Conservation (phyloP, 1,140 invertebrate genomes). For the Helicoverpa zea region DNA sequence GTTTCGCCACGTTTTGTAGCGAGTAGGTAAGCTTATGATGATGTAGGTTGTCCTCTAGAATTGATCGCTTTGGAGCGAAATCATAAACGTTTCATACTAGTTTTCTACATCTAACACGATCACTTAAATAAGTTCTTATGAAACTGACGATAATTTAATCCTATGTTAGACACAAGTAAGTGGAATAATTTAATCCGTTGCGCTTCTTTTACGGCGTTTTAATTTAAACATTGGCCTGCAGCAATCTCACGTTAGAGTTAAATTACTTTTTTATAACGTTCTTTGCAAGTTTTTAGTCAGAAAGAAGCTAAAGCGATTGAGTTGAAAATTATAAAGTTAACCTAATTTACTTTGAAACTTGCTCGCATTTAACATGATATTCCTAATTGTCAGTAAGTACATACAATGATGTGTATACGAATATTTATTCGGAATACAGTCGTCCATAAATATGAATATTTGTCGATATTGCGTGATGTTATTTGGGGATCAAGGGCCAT, state of each 20-base stretch:
- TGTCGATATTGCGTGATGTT: slow-evolving; percentile 12
- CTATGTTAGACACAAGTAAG: slow-evolving; percentile 9
- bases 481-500: neutral
- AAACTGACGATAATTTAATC: neutral
- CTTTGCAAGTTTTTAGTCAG: neutral
- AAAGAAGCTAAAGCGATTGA: neutral
- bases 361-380: neutral
- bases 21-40: too few relatives aligned
- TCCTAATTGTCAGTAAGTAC: neutral
- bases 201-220: slow-evolving; percentile 5
- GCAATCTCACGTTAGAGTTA: neutral
- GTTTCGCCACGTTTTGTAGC: too few relatives aligned
- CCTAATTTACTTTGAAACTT: neutral
- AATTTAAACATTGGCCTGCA: slow-evolving; percentile 8
- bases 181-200: slow-evolving; percentile 13
- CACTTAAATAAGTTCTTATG: too few relatives aligned
- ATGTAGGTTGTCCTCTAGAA: too few relatives aligned
- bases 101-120: too few relatives aligned
- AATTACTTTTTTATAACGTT: slow-evolving; percentile 1
- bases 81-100: too few relatives aligned
- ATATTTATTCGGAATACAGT: neutral
- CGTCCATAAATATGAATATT: neutral
- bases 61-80: too few relatives aligned
- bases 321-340: slow-evolving; percentile 19
- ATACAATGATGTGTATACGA: neutral